Conservation (phyloP, 2,888 invertebrate species). For the Phlogophora meticulosa region DNA sequence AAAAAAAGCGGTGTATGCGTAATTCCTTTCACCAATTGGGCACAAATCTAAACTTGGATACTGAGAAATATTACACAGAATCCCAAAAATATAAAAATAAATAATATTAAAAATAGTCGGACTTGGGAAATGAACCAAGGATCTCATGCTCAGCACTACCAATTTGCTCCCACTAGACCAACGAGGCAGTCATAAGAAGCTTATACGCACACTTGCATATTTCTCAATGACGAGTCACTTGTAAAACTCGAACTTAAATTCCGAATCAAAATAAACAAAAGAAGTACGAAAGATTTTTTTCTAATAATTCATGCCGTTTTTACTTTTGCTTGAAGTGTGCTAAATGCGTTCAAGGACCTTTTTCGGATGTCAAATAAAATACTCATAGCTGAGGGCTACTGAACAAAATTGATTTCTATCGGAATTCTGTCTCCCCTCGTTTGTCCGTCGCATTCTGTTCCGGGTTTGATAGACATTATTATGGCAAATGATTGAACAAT, state of each 20-base stretch:
- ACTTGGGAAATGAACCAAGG: no score
- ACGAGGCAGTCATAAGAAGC: no score
- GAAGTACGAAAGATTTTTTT: background rate
- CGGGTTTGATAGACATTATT: conserved; percentile 35
- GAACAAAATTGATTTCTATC: conserved; percentile 36
- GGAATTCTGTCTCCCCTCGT: conserved; percentile 15
- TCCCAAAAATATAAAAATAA: no score
- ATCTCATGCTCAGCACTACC: no score
- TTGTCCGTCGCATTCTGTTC: conserved; percentile 27
- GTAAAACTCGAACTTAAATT: background rate
- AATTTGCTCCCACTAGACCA: no score
- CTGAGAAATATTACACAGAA: no score
- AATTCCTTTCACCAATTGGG: no score
- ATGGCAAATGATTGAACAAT: conserved; percentile 31
- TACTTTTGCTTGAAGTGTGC: background rate
- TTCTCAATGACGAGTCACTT: background rate
- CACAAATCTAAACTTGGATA: no score
- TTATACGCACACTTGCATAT: background rate
- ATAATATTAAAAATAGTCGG: no score
- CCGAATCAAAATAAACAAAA: background rate
- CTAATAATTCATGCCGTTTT: background rate
- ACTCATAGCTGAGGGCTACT: conserved; percentile 28
- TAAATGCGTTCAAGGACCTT: conserved; percentile 6
- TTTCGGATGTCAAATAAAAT: conserved; percentile 48
- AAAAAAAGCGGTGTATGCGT: no score